These are phyloP conservation scores for Cromileptes altivelis DNA, from an alignment of 2,113 vertebrate species.

Conservation along the genomic window DNA sequence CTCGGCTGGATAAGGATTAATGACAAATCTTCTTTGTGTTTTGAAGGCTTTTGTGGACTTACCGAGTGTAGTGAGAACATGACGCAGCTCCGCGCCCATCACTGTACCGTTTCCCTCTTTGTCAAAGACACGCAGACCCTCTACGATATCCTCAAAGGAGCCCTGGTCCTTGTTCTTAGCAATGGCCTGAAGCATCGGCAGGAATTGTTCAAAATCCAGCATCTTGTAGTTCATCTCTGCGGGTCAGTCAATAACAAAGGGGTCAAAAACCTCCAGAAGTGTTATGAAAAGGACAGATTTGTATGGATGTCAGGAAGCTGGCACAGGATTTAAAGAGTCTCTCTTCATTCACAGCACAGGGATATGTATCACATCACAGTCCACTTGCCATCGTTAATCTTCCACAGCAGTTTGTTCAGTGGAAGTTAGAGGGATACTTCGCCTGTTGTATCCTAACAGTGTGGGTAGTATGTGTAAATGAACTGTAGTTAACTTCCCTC, in stretches of 20 bases:
- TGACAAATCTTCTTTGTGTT: neutral
- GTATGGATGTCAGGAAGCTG: neutral
- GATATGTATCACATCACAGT: too few species aligned
- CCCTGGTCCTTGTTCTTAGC: conserved; percentile 94
- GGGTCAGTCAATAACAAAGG: neutral
- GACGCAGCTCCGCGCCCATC: conserved; percentile 92
- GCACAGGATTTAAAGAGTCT: neutral
- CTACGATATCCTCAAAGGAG: conserved; percentile 92
- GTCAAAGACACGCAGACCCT: conserved; percentile 93
- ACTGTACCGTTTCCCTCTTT: conserved; percentile 94
- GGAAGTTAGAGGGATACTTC: too few species aligned
- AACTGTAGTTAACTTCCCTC: too few species aligned
- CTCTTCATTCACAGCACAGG: neutral
- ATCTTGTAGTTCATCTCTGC: conserved; percentile 93
- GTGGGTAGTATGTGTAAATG: too few species aligned
- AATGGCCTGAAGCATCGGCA: conserved; percentile 93
- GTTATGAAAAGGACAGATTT: neutral
- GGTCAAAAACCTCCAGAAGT: neutral
- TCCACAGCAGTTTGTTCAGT: too few species aligned
- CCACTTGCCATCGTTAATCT: too few species aligned
- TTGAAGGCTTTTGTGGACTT: conserved; percentile 30
- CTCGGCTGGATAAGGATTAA: neutral
- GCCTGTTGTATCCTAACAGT: too few species aligned
- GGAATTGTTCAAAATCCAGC: conserved; percentile 94
- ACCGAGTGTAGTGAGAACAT: conserved; percentile 93